phyloP scores from a whole-genome alignment of 2,888 invertebrate genomes.

The Orthonychiurus folsomi region DNA sequence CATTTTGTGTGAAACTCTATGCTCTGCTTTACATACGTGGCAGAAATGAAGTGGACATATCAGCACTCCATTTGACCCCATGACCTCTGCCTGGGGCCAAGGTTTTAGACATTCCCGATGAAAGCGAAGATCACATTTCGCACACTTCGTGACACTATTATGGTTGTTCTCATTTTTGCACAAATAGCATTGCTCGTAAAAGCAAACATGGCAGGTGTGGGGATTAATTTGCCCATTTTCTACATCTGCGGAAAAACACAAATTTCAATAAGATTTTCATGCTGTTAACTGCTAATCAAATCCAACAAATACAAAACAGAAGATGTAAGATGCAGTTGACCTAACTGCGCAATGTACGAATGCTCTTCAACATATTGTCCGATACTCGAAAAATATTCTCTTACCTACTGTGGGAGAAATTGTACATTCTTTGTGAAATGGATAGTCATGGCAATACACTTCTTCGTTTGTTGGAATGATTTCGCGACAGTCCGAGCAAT shows the following conservation, averaged over 20 bases:
- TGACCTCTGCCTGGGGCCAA: conserved; percentile 35
- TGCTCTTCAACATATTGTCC: too few species aligned
- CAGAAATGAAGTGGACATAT: conserved; percentile 37
- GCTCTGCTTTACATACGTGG: conserved; percentile 35
- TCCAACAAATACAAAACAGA: conserved; percentile 1
- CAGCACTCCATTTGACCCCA: conserved; percentile 26
- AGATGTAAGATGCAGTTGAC: too few species aligned
- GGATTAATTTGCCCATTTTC: neutral
- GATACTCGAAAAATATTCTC: neutral
- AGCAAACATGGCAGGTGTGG: conserved; percentile 28
- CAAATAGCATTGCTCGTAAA: conserved; percentile 22
- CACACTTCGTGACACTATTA: conserved; percentile 24
- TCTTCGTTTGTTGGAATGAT: conserved; percentile 14
- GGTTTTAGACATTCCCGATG: conserved; percentile 28
- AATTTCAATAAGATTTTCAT: neutral
- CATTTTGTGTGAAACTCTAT: conserved; percentile 23
- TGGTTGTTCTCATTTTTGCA: conserved; percentile 21
- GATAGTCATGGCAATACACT: conserved; percentile 28
- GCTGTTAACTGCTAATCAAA: neutral
- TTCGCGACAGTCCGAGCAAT: conserved; percentile 16
- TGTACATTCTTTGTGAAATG: conserved; percentile 28
- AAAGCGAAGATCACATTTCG: conserved; percentile 28
- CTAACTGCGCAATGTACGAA: too few species aligned
- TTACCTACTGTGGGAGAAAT: conserved; percentile 16
- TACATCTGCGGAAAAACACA: neutral